phyloP scores from a whole-genome alignment of 1,140 invertebrate species.

The Drepana arcuata region DNA sequence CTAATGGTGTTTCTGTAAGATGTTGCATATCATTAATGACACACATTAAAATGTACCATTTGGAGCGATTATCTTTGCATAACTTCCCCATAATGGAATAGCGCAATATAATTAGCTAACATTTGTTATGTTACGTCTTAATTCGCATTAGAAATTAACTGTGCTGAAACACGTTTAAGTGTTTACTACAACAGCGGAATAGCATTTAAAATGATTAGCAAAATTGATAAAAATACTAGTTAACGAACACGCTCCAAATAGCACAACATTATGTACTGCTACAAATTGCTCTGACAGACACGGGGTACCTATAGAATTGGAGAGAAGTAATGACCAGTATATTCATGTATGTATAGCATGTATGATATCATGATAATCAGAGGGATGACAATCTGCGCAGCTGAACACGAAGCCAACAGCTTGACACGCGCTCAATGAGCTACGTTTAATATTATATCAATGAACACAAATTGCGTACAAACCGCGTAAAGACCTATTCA shows the following conservation, averaged over 20 bases:
- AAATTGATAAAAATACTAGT: conserved; percentile 29
- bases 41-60: conserved; percentile 11
- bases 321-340: too few species aligned
- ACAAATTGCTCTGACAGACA: conserved; percentile 37
- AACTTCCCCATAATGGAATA: conserved; percentile 15
- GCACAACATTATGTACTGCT: conserved; percentile 30
- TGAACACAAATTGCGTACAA: conserved; percentile 60
- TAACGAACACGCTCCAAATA: conserved; percentile 39
- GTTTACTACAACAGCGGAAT: too few species aligned
- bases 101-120: too few species aligned
- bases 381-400: conserved; percentile 12
- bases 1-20: too few species aligned
- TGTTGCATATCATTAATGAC: conserved; percentile 14
- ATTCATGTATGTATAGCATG: too few species aligned
- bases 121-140: too few species aligned
- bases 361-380: conserved; percentile 5
- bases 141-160: too few species aligned
- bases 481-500: conserved; percentile 63
- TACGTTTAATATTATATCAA: conserved; percentile 59
- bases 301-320: too few species aligned
- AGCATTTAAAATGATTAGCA: too few species aligned
- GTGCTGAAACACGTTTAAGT: too few species aligned
- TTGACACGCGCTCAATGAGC: too few species aligned
- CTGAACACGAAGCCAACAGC: too few species aligned
- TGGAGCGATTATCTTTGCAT: conserved; percentile 17